These are phyloP conservation scores for Chiroxiphia lanceolata DNA, from an alignment of 2,797 vertebrate species.

Conservation along the genomic window DNA sequence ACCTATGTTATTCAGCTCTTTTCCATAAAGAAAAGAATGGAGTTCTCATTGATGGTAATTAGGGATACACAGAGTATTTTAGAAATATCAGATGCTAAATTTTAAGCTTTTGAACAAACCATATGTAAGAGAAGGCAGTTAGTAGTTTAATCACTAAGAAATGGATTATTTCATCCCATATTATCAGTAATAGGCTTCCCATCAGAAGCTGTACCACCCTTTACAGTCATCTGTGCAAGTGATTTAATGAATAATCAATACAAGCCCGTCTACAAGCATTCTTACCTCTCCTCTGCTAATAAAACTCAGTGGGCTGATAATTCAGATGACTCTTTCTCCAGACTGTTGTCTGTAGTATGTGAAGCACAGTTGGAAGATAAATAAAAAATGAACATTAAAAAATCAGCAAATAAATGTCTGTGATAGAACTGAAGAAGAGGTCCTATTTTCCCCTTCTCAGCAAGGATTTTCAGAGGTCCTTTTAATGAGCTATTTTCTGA, in stretches of 20 bases:
- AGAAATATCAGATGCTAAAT: not conserved
- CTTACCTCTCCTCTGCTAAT: conserved; percentile 63
- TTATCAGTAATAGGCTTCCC: not conserved
- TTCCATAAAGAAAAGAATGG: not conserved
- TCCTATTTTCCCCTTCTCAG: conserved; percentile 38
- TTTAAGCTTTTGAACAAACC: not conserved
- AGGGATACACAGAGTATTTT: not conserved
- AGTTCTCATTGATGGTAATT: not conserved
- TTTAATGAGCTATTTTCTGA: conserved; percentile 69
- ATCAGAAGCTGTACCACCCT: not conserved
- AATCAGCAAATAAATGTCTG: not conserved
- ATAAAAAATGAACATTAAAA: not conserved
- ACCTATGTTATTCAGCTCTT: not conserved
- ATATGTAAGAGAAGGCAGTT: not conserved
- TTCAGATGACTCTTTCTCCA: not conserved
- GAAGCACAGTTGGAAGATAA: not conserved
- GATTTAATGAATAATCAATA: not conserved
- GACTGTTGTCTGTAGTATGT: not conserved
- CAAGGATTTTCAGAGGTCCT: conserved; percentile 54
- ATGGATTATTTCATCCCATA: not conserved
- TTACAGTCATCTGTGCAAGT: not conserved
- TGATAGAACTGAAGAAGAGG: conserved; percentile 41
- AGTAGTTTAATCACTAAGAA: not conserved
- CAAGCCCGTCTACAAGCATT: not conserved
- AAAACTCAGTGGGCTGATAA: not conserved